Conservation (phyloP, 1,140 invertebrate species). For the Nasonia giraulti region DNA sequence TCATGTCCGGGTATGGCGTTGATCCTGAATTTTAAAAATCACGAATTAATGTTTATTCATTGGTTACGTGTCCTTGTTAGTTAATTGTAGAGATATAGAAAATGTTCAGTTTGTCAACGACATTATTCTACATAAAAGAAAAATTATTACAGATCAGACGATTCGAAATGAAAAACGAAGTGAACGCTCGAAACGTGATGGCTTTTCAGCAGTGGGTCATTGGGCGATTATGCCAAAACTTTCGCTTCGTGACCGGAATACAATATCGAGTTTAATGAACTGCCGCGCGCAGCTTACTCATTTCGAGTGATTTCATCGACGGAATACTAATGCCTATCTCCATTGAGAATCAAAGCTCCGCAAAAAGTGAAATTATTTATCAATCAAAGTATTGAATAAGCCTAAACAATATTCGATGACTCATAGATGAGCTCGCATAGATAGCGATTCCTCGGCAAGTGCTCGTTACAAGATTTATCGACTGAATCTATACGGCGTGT, state of each 20-base stretch:
- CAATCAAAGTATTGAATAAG: too few relatives aligned
- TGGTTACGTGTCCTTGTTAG: too few relatives aligned
- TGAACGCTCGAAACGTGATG: not conserved
- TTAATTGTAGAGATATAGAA: not conserved
- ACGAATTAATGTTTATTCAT: not conserved
- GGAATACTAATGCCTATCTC: too few relatives aligned
- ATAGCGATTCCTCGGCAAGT: not conserved
- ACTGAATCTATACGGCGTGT: not conserved
- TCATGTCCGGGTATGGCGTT: slow-evolving; percentile 87
- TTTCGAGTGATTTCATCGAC: slow-evolving; percentile 18
- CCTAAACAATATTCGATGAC: too few relatives aligned
- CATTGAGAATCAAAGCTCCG: not conserved
- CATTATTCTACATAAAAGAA: not conserved
- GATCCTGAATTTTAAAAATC: slow-evolving; percentile 77
- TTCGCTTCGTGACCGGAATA: slow-evolving; percentile 36
- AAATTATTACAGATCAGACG: not conserved
- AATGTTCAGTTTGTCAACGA: not conserved
- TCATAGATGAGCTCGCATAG: not conserved
- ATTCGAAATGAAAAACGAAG: slow-evolving; percentile 5
- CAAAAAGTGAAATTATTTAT: not conserved
- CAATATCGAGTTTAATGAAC: slow-evolving; percentile 21
- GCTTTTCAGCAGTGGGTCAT: slow-evolving; percentile 32
- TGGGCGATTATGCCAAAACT: slow-evolving; percentile 25
- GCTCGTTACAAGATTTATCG: not conserved
- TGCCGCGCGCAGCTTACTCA: not conserved